Percentiles rank a stretch among this genome's conserved stretches.
Conservation (phyloP, 2,797 vertebrate genomes). For the Poeciliopsis turneri region DNA sequence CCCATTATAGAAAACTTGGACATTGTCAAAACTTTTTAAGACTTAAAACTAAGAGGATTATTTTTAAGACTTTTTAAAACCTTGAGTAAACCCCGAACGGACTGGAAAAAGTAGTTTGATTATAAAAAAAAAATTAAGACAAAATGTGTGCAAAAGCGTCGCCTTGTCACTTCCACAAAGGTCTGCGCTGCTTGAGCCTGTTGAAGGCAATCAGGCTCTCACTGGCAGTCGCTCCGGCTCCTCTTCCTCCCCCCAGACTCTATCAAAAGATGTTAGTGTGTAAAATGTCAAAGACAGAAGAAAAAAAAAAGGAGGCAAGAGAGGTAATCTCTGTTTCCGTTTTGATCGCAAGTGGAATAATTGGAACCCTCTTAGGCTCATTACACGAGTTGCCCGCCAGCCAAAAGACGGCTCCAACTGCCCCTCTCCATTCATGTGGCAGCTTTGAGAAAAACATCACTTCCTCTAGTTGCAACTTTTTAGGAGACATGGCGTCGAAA, state of each 20-base stretch:
- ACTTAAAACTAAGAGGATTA: not conserved
- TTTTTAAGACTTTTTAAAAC: not conserved
- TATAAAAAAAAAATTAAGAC: constrained; percentile 78
- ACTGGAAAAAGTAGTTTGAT: constrained; percentile 44
- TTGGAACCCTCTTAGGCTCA: constrained; percentile 83
- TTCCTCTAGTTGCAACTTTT: constrained; percentile 73
- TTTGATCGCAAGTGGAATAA: constrained; percentile 84
- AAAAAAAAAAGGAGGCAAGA: constrained; percentile 68
- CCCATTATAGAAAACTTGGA: not conserved
- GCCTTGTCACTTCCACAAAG: constrained; percentile 53
- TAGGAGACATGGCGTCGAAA: constrained; percentile 67
- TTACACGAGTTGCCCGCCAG: constrained; percentile 79
- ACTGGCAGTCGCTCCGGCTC: constrained; percentile 40
- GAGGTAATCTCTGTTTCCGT: constrained; percentile 77
- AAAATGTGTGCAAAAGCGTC: constrained; percentile 58
- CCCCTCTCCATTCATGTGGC: constrained; percentile 73
- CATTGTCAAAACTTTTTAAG: not conserved
- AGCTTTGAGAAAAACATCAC: constrained; percentile 76
- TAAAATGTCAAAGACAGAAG: constrained; percentile 73
- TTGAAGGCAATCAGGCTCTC: constrained; percentile 84
- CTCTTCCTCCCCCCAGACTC: constrained; percentile 53
- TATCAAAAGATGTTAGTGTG: constrained; percentile 80
- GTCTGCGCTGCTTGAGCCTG: constrained; percentile 56
- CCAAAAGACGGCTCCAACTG: constrained; percentile 76
- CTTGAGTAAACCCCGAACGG: not conserved